Conservation (phyloP, 2,888 invertebrate genomes). For the Philereme transversata region DNA sequence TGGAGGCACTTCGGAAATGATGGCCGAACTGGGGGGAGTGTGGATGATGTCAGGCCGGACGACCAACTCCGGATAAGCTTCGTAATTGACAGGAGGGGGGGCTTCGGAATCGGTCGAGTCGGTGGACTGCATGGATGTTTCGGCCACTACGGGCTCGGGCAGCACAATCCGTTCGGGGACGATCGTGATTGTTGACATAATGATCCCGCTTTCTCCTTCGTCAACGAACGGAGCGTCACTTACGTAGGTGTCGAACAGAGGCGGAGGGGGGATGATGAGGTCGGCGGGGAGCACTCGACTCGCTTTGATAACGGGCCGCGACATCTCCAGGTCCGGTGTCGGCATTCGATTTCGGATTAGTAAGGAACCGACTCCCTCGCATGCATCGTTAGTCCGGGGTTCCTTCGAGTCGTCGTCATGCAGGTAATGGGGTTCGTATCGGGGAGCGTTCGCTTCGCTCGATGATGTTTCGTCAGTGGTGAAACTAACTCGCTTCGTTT, state of each 20-base stretch:
- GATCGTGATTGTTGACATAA: slow-evolving; percentile 66
- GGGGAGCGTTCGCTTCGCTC: slow-evolving; percentile 54
- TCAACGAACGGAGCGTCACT: slow-evolving; percentile 62
- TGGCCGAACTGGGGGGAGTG: slow-evolving; percentile 50
- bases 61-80: slow-evolving; percentile 62
- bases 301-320: slow-evolving; percentile 60
- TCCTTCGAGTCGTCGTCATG: slow-evolving; percentile 57
- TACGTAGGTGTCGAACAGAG: slow-evolving; percentile 75
- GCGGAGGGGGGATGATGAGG: slow-evolving; percentile 79
- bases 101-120: slow-evolving; percentile 69
- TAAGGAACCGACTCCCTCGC: slow-evolving; percentile 69
- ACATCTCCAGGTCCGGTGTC: slow-evolving; percentile 58
- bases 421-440: slow-evolving; percentile 60
- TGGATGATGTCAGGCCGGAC: slow-evolving; percentile 41
- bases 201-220: slow-evolving; percentile 54
- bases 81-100: slow-evolving; percentile 78
- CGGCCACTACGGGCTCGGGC: slow-evolving; percentile 69
- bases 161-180: slow-evolving; percentile 71
- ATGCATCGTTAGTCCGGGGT: slow-evolving; percentile 74
- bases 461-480: slow-evolving; percentile 60
- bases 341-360: slow-evolving; percentile 70
- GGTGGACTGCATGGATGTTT: slow-evolving; percentile 78
- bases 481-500: slow-evolving; percentile 81
- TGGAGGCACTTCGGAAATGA: slow-evolving; percentile 69
- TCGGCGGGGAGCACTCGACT: slow-evolving; percentile 70